Evolutionary conservation across 2,113 vertebrate genomes (phyloP).

Genomic region (Channa argus): DNA sequence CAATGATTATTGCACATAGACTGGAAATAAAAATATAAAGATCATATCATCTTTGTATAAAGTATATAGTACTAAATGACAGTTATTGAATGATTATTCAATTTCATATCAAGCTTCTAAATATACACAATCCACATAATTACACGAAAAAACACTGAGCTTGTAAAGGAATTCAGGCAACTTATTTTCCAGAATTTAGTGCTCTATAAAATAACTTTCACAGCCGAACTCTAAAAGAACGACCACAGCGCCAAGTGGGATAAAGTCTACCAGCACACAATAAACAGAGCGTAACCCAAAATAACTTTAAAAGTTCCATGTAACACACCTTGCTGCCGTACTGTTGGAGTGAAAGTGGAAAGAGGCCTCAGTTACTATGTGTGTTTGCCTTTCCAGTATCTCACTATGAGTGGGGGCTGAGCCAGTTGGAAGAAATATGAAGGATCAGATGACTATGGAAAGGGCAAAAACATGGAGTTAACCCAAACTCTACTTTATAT

Average conservation of each 20-base stretch:
- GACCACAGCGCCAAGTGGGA: constrained; percentile 52
- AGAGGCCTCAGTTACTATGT: constrained; percentile 7
- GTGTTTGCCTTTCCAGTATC: constrained; percentile 43
- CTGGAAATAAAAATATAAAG: no score
- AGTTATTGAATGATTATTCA: no score
- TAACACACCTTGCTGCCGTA: constrained; percentile 20
- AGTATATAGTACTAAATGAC: no score
- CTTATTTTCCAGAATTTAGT: constrained; percentile 46
- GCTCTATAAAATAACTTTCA: constrained; percentile 39
- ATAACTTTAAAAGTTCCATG: constrained; percentile 66
- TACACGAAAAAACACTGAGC: constrained; percentile 26
- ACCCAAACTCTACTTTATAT: constrained; percentile 34
- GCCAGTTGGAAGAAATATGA: constrained; percentile 9
- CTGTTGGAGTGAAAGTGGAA: neutral
- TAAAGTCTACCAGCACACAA: constrained; percentile 59
- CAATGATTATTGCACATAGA: no score
- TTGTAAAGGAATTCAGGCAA: constrained; percentile 42
- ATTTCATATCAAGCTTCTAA: neutral
- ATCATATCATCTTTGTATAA: no score
- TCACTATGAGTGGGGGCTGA: constrained; percentile 33
- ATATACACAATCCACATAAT: constrained; percentile 38
- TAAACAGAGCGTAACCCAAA: constrained; percentile 59
- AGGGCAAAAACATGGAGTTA: neutral
- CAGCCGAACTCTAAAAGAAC: constrained; percentile 39
- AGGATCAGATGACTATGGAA: neutral